Evolutionary conservation across 1,140 invertebrate species (phyloP), one percentile per base, ranked within the genome.

Genomic region (Mylabris phalerata): DNA sequence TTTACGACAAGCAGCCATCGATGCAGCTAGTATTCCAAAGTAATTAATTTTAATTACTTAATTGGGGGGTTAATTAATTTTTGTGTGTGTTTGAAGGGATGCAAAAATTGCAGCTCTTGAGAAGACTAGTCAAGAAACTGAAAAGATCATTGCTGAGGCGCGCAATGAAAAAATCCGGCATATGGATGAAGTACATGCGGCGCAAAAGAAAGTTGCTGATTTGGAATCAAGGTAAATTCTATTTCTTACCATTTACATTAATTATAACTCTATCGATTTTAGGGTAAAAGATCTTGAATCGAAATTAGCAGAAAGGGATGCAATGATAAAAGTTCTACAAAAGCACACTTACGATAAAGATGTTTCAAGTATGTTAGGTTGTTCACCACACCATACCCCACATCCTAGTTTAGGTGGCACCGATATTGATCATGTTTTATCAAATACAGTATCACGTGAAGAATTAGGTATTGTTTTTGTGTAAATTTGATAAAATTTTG

Each of bases 271-370:
- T 9, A 10, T 1, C 6, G 13, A 41, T 52, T n/a, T 48, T 66
- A 92, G 89, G 71, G 82, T 93, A 54, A 92, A 92, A 77, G 88
- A 92, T 74, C 72, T 93, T 43, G 90, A 95, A 74, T 91, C 89
- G 1, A 90, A 92, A 70, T 78, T 94, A 50, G 88, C 89, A 0
- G 91, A 94, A 74, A 84, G 85, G 61, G 90, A 95, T 73, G 90
- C 90, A 0, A 93, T 94, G 89, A 92, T 95, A 60, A 84, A 87
- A 62, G 90, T 93, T 3, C 78, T 94, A 11, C 90, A 93, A 70
- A 89, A 90, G 64, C 88, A 89, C 69, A 87, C 85, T 1, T 83
- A 82, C 40, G 83, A 84, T 57, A 85, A 85, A 65, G 83, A 83
- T 54, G 80, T 79, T 43, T 77, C 79, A n/a, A 77, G 73, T 63